Conservation (phyloP, 2,797 vertebrate genomes). For the Gouania willdenowi region DNA sequence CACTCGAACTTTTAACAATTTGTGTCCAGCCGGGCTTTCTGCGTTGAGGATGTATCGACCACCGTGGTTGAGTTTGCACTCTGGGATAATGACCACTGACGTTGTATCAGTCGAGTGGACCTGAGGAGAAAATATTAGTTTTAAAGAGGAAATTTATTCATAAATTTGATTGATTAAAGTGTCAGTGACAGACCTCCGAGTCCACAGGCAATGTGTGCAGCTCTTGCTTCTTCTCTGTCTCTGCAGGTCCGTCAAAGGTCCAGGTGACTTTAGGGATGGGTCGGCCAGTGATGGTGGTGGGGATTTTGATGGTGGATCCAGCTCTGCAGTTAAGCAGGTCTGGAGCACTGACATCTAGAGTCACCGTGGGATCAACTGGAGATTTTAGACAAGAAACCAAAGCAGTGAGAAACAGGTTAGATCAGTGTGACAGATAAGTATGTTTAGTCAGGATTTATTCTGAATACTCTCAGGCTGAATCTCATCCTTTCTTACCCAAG, state of each 20-base stretch:
- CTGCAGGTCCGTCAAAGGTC: constrained; percentile 92
- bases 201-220: constrained; percentile 87
- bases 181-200: constrained; percentile 85
- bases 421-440: no score
- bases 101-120: constrained; percentile 83
- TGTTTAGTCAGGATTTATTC: no score
- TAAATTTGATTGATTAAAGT: no score
- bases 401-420: no score
- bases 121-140: constrained; percentile 54
- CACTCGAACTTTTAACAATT: constrained; percentile 87
- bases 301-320: constrained; percentile 85
- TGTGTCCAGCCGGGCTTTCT: constrained; percentile 93
- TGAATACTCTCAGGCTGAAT: no score
- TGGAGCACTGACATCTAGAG: constrained; percentile 80
- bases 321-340: constrained; percentile 86
- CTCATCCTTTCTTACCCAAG: constrained; percentile 79
- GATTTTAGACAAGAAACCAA: no score
- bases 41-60: constrained; percentile 93
- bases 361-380: constrained; percentile 84
- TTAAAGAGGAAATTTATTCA: no score
- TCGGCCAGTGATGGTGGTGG: constrained; percentile 83
- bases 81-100: constrained; percentile 81
- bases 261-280: constrained; percentile 90
- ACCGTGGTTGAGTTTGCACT: constrained; percentile 84
- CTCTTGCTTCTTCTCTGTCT: constrained; percentile 87